A percentile compares a stretch with the other conserved stretches of the same genome.
These are phyloP conservation scores for Cinclus mexicanus DNA, from an alignment of 2,113 vertebrate species.

Conservation along the genomic window DNA sequence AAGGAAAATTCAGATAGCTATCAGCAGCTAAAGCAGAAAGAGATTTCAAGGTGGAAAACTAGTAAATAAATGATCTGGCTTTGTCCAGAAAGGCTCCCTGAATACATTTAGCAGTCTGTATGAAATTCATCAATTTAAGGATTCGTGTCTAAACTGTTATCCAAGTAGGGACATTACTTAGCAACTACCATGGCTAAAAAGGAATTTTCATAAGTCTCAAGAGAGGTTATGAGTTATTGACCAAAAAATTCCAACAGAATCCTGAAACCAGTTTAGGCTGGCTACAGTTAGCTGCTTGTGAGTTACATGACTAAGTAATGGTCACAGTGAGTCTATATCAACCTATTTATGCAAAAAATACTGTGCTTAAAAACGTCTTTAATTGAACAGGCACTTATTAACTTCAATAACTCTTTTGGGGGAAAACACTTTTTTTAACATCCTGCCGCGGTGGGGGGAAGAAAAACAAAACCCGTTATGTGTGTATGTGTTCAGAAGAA, in stretches of 20 bases:
- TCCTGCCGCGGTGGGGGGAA: rapidly evolving
- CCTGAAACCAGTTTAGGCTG: not conserved
- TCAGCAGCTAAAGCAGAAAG: not conserved
- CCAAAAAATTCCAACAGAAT: constrained; percentile 45
- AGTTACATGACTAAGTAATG: constrained; percentile 23
- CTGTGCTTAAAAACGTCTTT: not conserved
- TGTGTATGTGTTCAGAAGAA: not conserved
- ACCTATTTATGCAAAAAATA: not conserved
- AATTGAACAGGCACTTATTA: not conserved
- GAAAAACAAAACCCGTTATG: not conserved
- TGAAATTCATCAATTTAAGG: constrained; percentile 55
- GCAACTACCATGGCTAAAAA: constrained; percentile 35
- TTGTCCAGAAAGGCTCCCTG: not conserved
- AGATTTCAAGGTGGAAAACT: not conserved
- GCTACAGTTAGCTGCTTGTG: constrained; percentile 8
- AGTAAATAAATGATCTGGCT: not conserved
- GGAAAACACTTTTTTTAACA: not conserved
- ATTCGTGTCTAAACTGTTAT: constrained; percentile 47
- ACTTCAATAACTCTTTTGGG: not conserved
- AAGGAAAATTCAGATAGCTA: not conserved
- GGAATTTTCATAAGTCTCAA: constrained; percentile 54
- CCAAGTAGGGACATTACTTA: constrained; percentile 60
- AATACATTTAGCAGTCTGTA: constrained; percentile 29
- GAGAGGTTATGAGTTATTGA: constrained; percentile 58
- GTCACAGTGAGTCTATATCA: not conserved